Evolutionary conservation across 2,113 vertebrate species (phyloP).

Genomic region (Globicephala melas): DNA sequence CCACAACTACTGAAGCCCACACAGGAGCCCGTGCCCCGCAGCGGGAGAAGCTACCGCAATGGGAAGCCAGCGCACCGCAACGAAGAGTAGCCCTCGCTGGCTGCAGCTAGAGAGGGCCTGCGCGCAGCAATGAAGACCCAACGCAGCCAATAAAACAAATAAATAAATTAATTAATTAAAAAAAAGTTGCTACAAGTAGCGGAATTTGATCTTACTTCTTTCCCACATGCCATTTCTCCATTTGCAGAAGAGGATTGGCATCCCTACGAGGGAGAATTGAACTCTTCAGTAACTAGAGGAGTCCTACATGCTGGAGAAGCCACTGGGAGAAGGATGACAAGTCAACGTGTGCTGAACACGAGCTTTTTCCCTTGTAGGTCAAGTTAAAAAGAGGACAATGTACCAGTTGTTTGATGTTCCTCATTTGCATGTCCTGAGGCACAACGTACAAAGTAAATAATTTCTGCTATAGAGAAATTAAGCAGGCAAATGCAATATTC

Average conservation of each 20-base stretch:
- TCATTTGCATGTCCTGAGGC: conserved; percentile 65
- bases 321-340: conserved; percentile 62
- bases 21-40: fast-evolving
- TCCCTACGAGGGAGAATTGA: background rate
- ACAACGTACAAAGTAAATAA: conserved; percentile 77
- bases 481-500: conserved; percentile 50
- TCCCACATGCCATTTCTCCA: background rate
- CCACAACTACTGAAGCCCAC: too few species aligned
- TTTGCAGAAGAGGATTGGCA: background rate
- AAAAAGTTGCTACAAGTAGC: background rate
- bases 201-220: background rate
- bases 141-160: too few species aligned
- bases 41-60: too few species aligned
- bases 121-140: too few species aligned
- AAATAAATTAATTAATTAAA: fast-evolving
- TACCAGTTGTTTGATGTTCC: conserved; percentile 53
- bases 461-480: conserved; percentile 73
- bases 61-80: too few species aligned
- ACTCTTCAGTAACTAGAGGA: background rate
- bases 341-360: conserved; percentile 25
- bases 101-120: too few species aligned
- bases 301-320: background rate
- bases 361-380: conserved; percentile 35
- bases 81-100: too few species aligned
- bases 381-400: conserved; percentile 67